Evolutionary conservation across 2,888 invertebrate genomes (phyloP), one percentile per base, ranked within the genome.

Genomic region (Cepaea hortensis): DNA sequence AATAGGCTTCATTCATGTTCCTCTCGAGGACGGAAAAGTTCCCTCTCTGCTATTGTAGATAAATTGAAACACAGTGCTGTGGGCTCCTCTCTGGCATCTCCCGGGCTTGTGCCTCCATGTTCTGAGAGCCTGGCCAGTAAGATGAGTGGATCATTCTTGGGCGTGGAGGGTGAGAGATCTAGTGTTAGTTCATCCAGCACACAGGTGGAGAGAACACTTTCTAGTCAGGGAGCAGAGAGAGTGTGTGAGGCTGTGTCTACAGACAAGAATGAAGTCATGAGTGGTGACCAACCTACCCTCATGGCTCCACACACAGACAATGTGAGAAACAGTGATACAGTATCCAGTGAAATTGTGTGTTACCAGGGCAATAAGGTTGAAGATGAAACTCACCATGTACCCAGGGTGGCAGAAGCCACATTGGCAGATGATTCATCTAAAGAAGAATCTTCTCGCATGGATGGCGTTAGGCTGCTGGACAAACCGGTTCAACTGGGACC

Each of bases 41-140:
- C 94, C 7, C 88, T 94, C 72, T 93, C 93, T 61, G 94, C 97
- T 35, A 97, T 98, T 20, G 97, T 98, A 91, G 97, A 98, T 92
- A 98, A 98, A 94, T 94, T 98, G 48, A 90, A 85, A 48, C 82
- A 86, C 5, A 85, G 85, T 73, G 86, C 87, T 9, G 82, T 70
- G 7, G 85, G 81, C 2, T 61, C 76, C 23, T 76, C 73, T n/a
- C n/a, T 85, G 3, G 85, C 77, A 61, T 48, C 77, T n/a, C 61
- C 75, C 35, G 80, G 62, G 35, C 73, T 55, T 4, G 55, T 75
- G n/a, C 20, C n/a, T 20, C 61, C 68, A 15, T 23, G 73, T 62
- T 61, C 62, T 61, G 83, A 72, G 6, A 46, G 62, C 50, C 68
- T 23, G 15, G 75, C 18, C n/a, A 61, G 46, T 62, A 23, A 5